These are phyloP conservation scores for Sparidentex hasta DNA, from an alignment of 2,797 vertebrate species.

Conservation along the genomic window DNA sequence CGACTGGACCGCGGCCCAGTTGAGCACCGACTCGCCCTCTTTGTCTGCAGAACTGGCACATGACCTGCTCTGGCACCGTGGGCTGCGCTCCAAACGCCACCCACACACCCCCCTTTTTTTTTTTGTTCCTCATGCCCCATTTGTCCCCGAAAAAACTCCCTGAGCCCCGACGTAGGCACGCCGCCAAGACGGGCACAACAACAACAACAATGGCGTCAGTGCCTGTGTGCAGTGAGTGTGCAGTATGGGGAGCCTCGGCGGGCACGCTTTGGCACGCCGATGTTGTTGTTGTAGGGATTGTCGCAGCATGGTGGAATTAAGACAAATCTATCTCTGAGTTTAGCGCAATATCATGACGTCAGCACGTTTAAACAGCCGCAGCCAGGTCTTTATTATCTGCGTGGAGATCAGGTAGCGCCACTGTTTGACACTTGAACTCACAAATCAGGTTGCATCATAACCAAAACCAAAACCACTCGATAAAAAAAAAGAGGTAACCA, in stretches of 20 bases:
- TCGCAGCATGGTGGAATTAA: constrained; percentile 13
- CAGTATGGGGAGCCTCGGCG: neutral
- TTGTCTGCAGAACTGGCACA: constrained; percentile 74
- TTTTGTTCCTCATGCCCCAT: constrained; percentile 66
- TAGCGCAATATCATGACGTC: neutral
- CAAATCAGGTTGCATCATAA: neutral
- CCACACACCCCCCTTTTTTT: constrained; percentile 38
- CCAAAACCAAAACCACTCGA: constrained; percentile 25
- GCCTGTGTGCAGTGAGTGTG: constrained; percentile 33
- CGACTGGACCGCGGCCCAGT: constrained; percentile 69
- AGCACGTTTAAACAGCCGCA: neutral
- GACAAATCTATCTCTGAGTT: constrained; percentile 13
- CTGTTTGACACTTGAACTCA: neutral
- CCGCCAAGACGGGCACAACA: constrained; percentile 57
- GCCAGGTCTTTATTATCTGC: neutral
- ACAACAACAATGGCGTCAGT: constrained; percentile 50
- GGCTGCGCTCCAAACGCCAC: constrained; percentile 68
- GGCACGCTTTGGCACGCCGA: constrained; percentile 30
- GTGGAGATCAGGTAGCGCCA: too few species aligned
- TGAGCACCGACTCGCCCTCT: constrained; percentile 66
- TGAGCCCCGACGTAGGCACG: constrained; percentile 48
- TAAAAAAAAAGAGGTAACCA: neutral
- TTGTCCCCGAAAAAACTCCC: constrained; percentile 50
- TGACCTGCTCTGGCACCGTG: constrained; percentile 55
- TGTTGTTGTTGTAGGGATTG: constrained; percentile 5